Base-by-base conservation (phyloP, 2,113 vertebrate genomes). In the Salvelinus sp. region DNA sequence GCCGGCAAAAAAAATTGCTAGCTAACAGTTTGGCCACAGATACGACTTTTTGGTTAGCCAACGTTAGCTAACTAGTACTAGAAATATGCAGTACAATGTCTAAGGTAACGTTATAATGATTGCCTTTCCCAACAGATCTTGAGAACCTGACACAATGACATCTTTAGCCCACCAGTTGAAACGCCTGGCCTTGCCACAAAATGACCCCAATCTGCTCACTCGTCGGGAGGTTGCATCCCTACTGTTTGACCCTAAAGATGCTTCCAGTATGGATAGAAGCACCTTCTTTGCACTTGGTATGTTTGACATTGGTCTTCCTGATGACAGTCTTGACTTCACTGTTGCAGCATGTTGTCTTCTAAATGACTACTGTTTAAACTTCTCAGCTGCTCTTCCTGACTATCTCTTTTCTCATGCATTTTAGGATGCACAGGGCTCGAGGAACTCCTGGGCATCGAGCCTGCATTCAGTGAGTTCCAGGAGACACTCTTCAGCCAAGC, bases 341-440 rank as follows among this genome's bases (percentile, higher is more conserved):
- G 65, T 60, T 38, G 25, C 48, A n/a, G 25, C 47, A 64, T 47
- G 14, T 13, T 50, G 48, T 12, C 38, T 10, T 44, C 38, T 12
- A 9, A 44, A 44, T 10, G 9, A 44, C 38, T 44, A 44, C 38
- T 44, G 38, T 44, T 44, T 44, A 44, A 44, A 44, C 38, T 44
- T 44, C 38, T 44, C 38, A 44, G 38, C 38, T 44, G 9, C 38
- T 44, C 2, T 47, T 20, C 20, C 23, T 16, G 6, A 30, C 10
- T 7, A 7, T 9, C 48, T 73, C 23, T 9, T 5, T 6, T 44
- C 7, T 44, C 0, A 0, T 27, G 54, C 3, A 48, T 74, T 16
- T 54, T 73, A 99, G 97, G 97, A 66, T 97, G 97, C 82, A 99
- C 96, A 0, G 98, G 98, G 16, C 93, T 98, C 63, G 97, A 99